Evolutionary conservation across 1,140 invertebrate genomes (phyloP).

Genomic region (Heliconius hermathena): DNA sequence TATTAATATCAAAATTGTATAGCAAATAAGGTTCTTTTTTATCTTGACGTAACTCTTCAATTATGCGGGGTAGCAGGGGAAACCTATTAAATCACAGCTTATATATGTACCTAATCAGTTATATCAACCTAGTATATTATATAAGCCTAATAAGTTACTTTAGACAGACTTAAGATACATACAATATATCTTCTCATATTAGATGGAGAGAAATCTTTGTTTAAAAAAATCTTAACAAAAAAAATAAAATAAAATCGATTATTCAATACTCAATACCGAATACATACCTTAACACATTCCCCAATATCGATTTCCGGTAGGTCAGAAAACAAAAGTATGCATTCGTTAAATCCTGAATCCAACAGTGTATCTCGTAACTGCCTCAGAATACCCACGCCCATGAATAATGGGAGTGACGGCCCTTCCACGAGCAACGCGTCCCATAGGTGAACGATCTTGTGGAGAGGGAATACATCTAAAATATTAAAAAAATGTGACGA

Average conservation of each 20-base stretch:
- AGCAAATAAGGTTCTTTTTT: too few relatives aligned
- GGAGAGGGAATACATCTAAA: constrained; percentile 97
- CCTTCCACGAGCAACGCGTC: constrained; percentile 97
- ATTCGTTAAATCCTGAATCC: constrained; percentile 97
- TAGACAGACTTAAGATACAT: too few relatives aligned
- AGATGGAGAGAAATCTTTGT: too few relatives aligned
- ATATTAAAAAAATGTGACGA: constrained; percentile 12
- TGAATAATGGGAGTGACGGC: constrained; percentile 96
- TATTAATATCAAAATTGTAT: too few relatives aligned
- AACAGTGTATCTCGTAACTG: constrained; percentile 93
- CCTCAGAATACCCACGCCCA: constrained; percentile 95
- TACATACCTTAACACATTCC: constrained; percentile 87
- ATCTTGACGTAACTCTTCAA: too few relatives aligned
- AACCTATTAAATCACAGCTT: too few relatives aligned
- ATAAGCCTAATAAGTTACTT: too few relatives aligned
- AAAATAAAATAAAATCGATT: not conserved
- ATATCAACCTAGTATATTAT: too few relatives aligned
- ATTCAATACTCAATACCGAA: not conserved
- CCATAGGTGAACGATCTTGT: constrained; percentile 99
- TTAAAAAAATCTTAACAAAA: too few relatives aligned
- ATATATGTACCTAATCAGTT: too few relatives aligned
- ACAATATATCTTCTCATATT: too few relatives aligned
- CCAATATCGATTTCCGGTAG: constrained; percentile 99
- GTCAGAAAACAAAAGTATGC: constrained; percentile 98
- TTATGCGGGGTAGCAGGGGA: too few relatives aligned